Evolutionary conservation across 2,113 vertebrate species (phyloP), one percentile per base, ranked within the genome.

Genomic region (Corythaixoides concolor): DNA sequence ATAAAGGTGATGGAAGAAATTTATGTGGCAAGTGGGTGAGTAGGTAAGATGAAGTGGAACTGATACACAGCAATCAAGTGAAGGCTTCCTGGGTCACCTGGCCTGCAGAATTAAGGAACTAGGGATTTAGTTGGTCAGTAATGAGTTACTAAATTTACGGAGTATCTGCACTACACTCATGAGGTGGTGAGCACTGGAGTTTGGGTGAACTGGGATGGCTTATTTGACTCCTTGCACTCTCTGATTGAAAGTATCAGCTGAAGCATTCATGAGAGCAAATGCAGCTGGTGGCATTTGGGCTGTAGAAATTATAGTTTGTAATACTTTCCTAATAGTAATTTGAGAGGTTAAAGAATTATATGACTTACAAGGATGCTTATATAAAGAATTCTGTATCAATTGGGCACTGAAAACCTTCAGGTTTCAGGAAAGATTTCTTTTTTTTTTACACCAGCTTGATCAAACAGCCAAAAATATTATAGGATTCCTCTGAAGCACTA

Each of bases 241-340:
- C 59, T 79, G 49, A n/a, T 77, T 84, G 37, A 14, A 67, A 85
- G 32, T 32, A 53, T 69, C 72, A 84, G 3, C 79, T 87, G 69
- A 55, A 81, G 45, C 45, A 18, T 79, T 94, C 52, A n/a, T 43
- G 58, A 89, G 24, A 86, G 66, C 66, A 93, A 78, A 93, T 76
- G 62, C 80, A 92, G 90, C 74, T 89, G 69, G 43, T 91, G 87
- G 76, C 73, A 60, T 85, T 81, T 86, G 73, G 30, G 89, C 69
- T 88, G 35, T 82, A 80, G 75, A 85, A 95, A 81, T 92, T 47
- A 41, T 2, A 85, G 56, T 88, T 75, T 82, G 45, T 58, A 62
- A 76, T 41, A 73, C 56, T 90, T 82, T 72, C 69, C 66, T 81
- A 91, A 69, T 37, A 90, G 67, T 53, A 67, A 91, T 58, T 90